These are phyloP conservation scores for Catocala nupta DNA, from an alignment of 2,888 invertebrate genomes.

Conservation along the genomic window DNA sequence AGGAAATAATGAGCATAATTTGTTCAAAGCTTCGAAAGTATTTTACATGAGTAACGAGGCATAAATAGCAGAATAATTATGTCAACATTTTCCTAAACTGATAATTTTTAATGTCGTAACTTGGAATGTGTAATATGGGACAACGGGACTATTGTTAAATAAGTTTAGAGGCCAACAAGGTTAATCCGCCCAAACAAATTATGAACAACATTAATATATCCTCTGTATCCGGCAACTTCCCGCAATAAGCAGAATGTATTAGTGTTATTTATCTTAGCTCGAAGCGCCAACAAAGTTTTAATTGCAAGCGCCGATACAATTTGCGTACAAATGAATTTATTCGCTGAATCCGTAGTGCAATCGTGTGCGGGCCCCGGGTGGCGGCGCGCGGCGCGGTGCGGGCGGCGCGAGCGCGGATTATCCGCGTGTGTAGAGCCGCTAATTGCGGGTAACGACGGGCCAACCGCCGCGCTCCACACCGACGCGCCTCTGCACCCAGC, in stretches of 20 bases:
- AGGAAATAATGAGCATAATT: too few species aligned
- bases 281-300: slow-evolving; percentile 86
- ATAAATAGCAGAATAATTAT: slow-evolving; percentile 33
- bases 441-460: slow-evolving; percentile 82
- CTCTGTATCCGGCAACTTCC: slow-evolving; percentile 83
- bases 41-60: slow-evolving; percentile 9
- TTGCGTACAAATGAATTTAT: slow-evolving; percentile 88
- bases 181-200: slow-evolving; percentile 85
- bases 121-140: slow-evolving; percentile 67
- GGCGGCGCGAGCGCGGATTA: slow-evolving; percentile 72
- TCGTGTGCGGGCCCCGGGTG: slow-evolving; percentile 65
- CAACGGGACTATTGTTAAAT: slow-evolving; percentile 72
- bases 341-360: slow-evolving; percentile 85
- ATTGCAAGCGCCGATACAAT: slow-evolving; percentile 88
- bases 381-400: slow-evolving; percentile 35
- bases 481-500: slow-evolving; percentile 1
- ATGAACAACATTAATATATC: slow-evolving; percentile 86
- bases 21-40: neutral
- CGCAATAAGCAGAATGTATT: slow-evolving; percentile 87
- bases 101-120: slow-evolving; percentile 47
- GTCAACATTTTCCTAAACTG: slow-evolving; percentile 30
- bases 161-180: slow-evolving; percentile 77
- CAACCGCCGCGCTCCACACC: slow-evolving; percentile 46
- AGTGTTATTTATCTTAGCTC: slow-evolving; percentile 87
- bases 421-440: slow-evolving; percentile 82